Evolutionary conservation across 1,140 invertebrate genomes (phyloP).

Genomic region (Drosophila serrata): DNA sequence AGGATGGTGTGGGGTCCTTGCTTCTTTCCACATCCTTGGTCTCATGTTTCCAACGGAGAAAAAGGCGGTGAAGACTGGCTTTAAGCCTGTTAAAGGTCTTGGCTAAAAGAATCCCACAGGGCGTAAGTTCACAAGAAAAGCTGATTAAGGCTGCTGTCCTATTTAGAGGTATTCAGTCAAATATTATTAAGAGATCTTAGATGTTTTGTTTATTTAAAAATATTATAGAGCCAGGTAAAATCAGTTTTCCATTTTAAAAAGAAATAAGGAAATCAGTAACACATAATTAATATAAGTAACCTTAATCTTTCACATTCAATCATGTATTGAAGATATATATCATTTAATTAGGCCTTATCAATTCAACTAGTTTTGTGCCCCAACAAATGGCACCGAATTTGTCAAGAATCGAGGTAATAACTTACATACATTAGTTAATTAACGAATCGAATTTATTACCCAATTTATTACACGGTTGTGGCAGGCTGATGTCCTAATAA

Average conservation of each 20-base stretch:
- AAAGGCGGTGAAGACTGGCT: constrained; percentile 4
- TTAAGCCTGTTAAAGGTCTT: constrained; percentile 39
- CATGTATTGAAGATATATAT: not conserved
- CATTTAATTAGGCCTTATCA: not conserved
- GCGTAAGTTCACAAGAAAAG: constrained; percentile 3
- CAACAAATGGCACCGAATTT: constrained; percentile 5
- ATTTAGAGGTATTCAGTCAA: not conserved
- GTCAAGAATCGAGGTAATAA: constrained; percentile 14
- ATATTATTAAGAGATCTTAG: not conserved
- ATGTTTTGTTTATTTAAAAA: not conserved
- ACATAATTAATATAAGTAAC: no score
- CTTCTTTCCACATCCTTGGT: constrained; percentile 7
- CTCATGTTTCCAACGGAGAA: constrained; percentile 2
- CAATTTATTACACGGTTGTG: constrained; percentile 16
- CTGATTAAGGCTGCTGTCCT: not conserved
- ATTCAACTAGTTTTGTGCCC: not conserved
- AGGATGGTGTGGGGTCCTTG: not conserved
- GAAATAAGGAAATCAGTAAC: no score
- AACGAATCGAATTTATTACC: constrained; percentile 26
- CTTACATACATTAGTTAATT: constrained; percentile 19
- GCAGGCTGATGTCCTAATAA: constrained; percentile 11
- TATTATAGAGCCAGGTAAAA: not conserved
- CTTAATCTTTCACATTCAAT: no score
- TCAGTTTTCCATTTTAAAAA: no score
- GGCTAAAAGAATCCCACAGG: constrained; percentile 1